Evolutionary conservation across 2,888 invertebrate species (phyloP), one percentile per base, ranked within the genome.

Genomic region (Bellardia bayeri): DNA sequence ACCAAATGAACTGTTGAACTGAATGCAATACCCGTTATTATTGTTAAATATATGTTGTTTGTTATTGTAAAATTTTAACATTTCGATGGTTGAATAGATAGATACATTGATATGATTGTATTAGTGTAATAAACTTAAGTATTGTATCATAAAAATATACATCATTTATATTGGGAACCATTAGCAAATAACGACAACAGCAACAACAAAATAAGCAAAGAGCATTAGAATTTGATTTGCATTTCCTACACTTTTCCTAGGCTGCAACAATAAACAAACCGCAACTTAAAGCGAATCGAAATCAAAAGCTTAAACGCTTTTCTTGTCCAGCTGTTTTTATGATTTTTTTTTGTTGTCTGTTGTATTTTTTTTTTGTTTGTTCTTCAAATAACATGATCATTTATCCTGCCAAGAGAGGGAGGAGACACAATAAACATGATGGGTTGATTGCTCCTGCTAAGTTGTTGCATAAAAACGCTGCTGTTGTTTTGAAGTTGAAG

Each of bases 171-270:
- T 87, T 69, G 74, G n/a, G 30, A 79, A 54, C 76, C 82, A 84
- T 87, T 85, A 84, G 69, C 49, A 58, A 80, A 82, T 79, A 74
- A 54, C 23, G 30, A 63, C 71, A 79, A 54, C 78, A 79, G 30
- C 85, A 79, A 72, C 16, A 74, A 68, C 49, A 86, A 66, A 37
- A 14, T n/a, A 63, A 68, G 16, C 58, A 74, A 91, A 90, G 91
- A 92, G 90, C 90, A 92, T 92, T 91, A 91, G 91, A 91, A 91
- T 91, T 92, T 92, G 91, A 92, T 92, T 92, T 92, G 92, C 91
- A 92, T 92, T 92, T 92, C 92, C 92, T 88, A 80, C 82, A 86
- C 79, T 82, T 75, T 87, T 87, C 30, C 74, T 64, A 49, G n/a
- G 49, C 49, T 56, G 45, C 40, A 68, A 54, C 40, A 42, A 13